phyloP scores from a whole-genome alignment of 2,888 invertebrate species.

The Amphipoea lucens region DNA sequence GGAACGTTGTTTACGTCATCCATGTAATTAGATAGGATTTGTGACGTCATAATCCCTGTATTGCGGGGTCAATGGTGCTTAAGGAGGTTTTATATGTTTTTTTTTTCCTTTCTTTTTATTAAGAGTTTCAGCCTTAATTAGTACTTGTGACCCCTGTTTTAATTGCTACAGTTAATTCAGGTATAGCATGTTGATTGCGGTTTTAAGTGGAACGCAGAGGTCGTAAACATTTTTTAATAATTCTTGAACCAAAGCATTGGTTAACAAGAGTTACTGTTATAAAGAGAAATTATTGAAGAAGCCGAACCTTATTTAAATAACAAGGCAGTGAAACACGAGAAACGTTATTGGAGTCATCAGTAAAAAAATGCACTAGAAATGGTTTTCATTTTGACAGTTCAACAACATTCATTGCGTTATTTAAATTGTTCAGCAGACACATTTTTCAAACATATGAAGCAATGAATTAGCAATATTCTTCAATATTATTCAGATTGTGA shows the following conservation, averaged over 20 bases:
- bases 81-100: constrained; percentile 17
- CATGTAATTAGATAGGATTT: constrained; percentile 70
- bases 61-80: constrained; percentile 67
- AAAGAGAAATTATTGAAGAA: not conserved
- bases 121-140: constrained; percentile 50
- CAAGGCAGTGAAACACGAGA: not conserved
- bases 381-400: no score
- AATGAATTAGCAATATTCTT: no score
- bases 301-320: not conserved
- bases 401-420: no score
- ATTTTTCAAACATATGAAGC: no score
- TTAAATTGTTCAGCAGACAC: no score
- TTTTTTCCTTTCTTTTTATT: constrained; percentile 32
- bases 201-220: constrained; percentile 19
- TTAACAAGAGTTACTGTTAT: not conserved
- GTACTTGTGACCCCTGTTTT: constrained; percentile 29
- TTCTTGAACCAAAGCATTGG: not conserved
- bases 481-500: no score
- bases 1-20: constrained; percentile 81
- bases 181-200: constrained; percentile 28
- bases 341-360: not conserved
- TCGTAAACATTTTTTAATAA: constrained; percentile 18
- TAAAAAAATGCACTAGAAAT: not conserved
- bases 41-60: constrained; percentile 63
- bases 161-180: constrained; percentile 43